Base-by-base conservation (phyloP, 2,888 invertebrate genomes). In the Melanostoma mellinum region DNA sequence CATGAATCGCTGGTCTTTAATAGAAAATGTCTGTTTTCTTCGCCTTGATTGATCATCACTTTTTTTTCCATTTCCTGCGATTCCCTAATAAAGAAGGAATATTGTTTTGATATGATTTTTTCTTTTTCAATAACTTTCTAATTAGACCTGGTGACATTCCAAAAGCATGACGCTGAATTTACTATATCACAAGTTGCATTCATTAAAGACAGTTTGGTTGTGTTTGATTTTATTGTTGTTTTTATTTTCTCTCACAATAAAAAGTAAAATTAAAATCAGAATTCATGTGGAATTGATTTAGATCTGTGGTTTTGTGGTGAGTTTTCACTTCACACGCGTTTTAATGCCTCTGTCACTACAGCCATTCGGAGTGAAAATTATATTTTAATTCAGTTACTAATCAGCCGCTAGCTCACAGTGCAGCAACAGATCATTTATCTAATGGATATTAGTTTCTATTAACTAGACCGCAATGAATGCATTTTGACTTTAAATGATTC, bases 321-420 rank as follows among this genome's bases (percentile, higher is more conserved):
- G 73, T 73, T 82, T 82, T 78, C 82, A 82, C 82, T 82, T 73
- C 48, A 55, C 50, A 55, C 40, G 60, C 46, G 44, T 55, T 69
- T 55, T 63, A 55, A 55, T 56, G 38, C 69, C 76, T 48, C 58
- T 40, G 8, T 60, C 32, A 42, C 52, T 42, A 8, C 20, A 20
- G 20, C 20, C 20, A 20, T 20, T 20, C 6, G 50, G 30, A 76
- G 69, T 72, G 68, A 73, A 73, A 63, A 50, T 61, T 38, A 48
- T 63, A 56, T 63, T 56, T 79, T 53, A 78, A 78, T 82, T 82
- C 82, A 82, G 78, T 82, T 82, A 20, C 73, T 56, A 82, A 77
- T 77, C 77, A 82, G 73, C 78, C 82, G 65, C 32, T 60, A 55
- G 53, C 67, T 65, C 6, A 36, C 48, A 30, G 69, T 36, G 69